phyloP scores from a whole-genome alignment of 2,113 vertebrate genomes.

The Rhipidura dahli region DNA sequence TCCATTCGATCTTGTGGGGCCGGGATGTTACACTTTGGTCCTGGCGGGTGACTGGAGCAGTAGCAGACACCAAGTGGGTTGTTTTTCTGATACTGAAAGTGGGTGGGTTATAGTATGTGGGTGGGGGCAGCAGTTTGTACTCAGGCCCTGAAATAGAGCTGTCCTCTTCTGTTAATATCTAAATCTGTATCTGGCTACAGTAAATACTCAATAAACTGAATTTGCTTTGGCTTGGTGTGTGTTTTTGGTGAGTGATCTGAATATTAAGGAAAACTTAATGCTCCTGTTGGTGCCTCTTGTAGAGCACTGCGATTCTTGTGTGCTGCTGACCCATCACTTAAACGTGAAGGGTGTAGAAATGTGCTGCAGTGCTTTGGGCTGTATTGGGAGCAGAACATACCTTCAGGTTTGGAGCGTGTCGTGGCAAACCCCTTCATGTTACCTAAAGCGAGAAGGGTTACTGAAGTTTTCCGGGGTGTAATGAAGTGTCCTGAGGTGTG shows the following conservation, averaged over 20 bases:
- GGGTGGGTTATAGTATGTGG: accelerated
- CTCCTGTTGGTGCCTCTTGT: not conserved
- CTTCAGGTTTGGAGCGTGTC: accelerated
- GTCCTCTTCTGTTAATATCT: accelerated
- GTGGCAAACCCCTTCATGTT: accelerated
- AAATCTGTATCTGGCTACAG: not conserved
- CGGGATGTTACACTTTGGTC: too few relatives aligned
- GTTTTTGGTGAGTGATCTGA: not conserved
- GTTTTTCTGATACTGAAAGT: accelerated
- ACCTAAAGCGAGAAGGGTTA: accelerated
- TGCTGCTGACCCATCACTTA: accelerated
- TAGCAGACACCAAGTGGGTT: too few relatives aligned
- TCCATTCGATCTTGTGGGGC: accelerated
- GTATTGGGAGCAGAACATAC: accelerated
- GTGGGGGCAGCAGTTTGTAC: not conserved
- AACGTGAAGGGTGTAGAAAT: accelerated
- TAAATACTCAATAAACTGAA: not conserved
- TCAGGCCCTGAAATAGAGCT: not conserved
- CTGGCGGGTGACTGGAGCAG: too few relatives aligned
- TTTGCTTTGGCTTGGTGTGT: not conserved
- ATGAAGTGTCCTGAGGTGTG: accelerated
- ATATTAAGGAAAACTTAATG: accelerated
- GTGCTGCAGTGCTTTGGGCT: accelerated
- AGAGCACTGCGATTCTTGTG: not conserved
- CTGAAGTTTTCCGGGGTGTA: accelerated